phyloP scores from a whole-genome alignment of 2,797 vertebrate species.

The Denticeps clupeoides region DNA sequence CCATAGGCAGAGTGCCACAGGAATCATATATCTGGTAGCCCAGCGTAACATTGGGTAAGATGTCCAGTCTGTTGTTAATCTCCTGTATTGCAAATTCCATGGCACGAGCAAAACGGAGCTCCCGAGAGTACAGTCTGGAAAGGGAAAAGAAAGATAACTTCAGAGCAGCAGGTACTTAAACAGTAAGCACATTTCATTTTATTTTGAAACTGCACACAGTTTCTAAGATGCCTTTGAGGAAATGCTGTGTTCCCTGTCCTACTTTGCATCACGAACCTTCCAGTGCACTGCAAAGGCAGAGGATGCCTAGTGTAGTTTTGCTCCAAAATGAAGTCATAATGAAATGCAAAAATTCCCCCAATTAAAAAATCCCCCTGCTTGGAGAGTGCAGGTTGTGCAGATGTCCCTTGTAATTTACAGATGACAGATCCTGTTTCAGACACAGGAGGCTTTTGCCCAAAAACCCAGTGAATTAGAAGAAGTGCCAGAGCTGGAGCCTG shows the following conservation, averaged over 20 bases:
- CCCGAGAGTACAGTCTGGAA: slow-evolving; percentile 29
- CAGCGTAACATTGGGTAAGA: slow-evolving; percentile 38
- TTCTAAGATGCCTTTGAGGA: no score
- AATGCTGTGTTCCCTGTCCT: no score
- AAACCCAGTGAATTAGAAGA: no score
- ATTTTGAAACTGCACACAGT: neutral
- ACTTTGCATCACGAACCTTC: slow-evolving; percentile 45
- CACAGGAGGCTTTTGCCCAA: no score
- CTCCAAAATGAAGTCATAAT: no score
- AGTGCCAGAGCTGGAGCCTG: no score
- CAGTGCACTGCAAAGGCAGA: slow-evolving; percentile 34
- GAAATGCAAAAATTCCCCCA: slow-evolving; percentile 45
- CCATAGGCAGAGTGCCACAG: slow-evolving; percentile 33
- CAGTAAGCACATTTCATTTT: neutral
- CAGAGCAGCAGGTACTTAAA: no score
- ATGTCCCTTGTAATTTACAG: no score
- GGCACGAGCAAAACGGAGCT: slow-evolving; percentile 36
- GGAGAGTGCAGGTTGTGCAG: no score
- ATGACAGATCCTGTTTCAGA: no score
- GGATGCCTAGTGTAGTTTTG: slow-evolving; percentile 37
- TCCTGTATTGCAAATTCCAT: slow-evolving; percentile 45
- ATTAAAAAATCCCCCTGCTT: no score
- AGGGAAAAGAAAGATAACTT: neutral
- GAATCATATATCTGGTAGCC: slow-evolving; percentile 48
- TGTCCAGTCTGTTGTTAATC: slow-evolving; percentile 42